Base-by-base conservation (phyloP, 1,140 invertebrate species). In the Calephelis nemesis region DNA sequence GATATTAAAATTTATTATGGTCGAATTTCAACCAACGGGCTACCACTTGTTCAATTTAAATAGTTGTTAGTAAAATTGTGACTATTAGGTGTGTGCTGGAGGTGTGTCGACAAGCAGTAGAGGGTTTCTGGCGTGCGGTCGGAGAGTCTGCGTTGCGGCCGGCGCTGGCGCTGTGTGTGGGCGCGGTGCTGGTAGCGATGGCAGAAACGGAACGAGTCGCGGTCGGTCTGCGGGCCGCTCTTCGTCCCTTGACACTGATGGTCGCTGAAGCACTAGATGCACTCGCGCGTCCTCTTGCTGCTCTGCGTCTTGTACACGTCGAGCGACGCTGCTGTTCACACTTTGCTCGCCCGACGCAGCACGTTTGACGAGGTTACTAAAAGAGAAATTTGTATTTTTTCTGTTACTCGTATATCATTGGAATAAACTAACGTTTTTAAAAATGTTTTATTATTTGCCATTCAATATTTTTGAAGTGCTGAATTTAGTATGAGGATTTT, bases 121-220 rank as follows among this genome's bases (percentile, higher is more conserved):
- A 68, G 63, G 94, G 94, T 9, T 72, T 94, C 4, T 75, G 95
- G 5, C 94, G 95, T 77, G 77, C 95, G 65, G 75, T 92, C n/a
- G 93, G 94, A 0, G 95, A 96, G 83, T 94, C 95, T 75, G 90
- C 94, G 66, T 75, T 95, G 49, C 95, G 95, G 82, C 95, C 95
- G 2, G 79, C 93, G 13, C 78, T 96, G 58, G 94, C 94, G 4
- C 93, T 95, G 47, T 0, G 92, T 8, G 95, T 95, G 74, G 95
- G 96, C 79, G 93, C 93, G 1, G 69, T 94, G 15, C 85, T 95
- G 60, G 95, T 95, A 2, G 71, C 93, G 2, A 74, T 95, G 63
- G 94, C 95, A 70, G 92, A 95, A 67, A 67, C 94, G 0, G 94
- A 93, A 69, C 95, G 95, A 71, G 78, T 94, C 2, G 82, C 92